Conservation (phyloP, 2,888 invertebrate species). For the Limnephilus rhombicus region DNA sequence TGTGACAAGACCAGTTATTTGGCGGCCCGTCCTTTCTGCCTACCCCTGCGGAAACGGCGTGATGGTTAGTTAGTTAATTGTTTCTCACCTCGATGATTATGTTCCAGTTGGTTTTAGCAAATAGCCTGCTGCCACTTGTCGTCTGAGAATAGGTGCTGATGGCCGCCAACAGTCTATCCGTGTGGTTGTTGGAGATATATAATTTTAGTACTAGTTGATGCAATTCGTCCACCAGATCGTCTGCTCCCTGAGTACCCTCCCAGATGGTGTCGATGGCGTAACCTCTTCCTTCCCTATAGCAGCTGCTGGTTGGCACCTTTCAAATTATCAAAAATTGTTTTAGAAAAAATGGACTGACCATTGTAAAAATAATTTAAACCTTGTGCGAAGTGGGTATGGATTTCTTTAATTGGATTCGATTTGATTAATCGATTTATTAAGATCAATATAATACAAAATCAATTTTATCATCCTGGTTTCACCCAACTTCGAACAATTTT, state of each 20-base stretch:
- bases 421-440: no score
- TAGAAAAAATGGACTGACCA: neutral
- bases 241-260: neutral
- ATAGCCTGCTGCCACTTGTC: neutral
- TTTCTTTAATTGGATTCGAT: neutral
- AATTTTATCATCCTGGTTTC: no score
- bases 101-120: constrained; percentile 3
- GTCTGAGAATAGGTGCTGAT: neutral
- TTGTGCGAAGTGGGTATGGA: no score
- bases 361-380: neutral
- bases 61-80: neutral
- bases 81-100: constrained; percentile 8
- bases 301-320: neutral
- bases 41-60: no score
- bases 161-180: neutral
- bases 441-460: no score
- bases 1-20: no score
- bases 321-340: neutral
- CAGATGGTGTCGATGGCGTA: neutral
- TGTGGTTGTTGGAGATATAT: neutral
- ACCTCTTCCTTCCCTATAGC: neutral
- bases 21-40: no score
- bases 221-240: neutral
- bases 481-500: no score
- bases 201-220: neutral